Evolutionary conservation across 2,888 invertebrate species (phyloP).

Genomic region (Sympetrum striolatum): DNA sequence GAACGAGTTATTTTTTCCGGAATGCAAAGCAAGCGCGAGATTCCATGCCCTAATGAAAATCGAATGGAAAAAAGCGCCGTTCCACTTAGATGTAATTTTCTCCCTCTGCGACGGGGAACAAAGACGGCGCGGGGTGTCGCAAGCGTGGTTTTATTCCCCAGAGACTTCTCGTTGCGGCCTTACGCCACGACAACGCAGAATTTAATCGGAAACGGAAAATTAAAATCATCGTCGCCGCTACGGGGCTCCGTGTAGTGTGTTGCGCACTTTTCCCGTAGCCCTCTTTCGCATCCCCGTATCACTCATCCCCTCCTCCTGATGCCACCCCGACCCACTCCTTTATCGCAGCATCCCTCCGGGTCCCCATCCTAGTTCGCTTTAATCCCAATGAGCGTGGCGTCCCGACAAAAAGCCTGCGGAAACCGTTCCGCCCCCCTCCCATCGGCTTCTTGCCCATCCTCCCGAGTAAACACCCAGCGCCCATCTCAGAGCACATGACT

Average conservation of each 20-base stretch:
- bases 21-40: neutral
- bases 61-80: neutral
- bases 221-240: neutral
- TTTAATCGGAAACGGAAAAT: neutral
- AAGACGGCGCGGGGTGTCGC: neutral
- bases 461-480: neutral
- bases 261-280: neutral
- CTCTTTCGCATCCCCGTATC: neutral
- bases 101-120: neutral
- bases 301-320: neutral
- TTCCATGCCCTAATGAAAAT: neutral
- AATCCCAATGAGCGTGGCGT: neutral
- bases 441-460: neutral
- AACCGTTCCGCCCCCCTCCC: neutral
- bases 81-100: neutral
- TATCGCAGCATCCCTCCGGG: neutral
- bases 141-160: neutral
- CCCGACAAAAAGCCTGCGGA: neutral
- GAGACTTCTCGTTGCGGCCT: neutral
- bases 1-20: neutral
- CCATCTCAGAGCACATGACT: neutral
- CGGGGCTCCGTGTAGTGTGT: neutral
- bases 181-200: neutral
- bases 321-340: neutral
- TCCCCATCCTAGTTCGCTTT: neutral